Conservation (phyloP, 2,797 vertebrate species). For the Microctenopoma lineatum region DNA sequence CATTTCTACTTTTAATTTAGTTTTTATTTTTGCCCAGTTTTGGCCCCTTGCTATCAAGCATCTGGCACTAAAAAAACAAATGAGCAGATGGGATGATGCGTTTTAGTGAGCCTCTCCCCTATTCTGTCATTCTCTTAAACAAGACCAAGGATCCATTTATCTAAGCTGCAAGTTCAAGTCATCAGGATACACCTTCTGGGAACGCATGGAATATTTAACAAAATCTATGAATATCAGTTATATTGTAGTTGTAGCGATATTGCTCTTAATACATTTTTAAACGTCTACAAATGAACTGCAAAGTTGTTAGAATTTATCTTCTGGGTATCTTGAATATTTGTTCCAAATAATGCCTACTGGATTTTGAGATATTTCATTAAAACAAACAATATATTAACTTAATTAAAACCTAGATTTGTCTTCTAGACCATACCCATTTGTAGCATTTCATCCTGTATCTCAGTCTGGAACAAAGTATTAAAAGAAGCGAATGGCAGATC, state of each 20-base stretch:
- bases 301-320: background rate
- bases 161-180: too few relatives aligned
- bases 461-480: too few relatives aligned
- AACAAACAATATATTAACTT: too few relatives aligned
- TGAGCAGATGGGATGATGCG: slow-evolving; percentile 25
- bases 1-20: slow-evolving; percentile 41
- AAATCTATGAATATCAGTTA: background rate
- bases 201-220: background rate
- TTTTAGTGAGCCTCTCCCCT: slow-evolving; percentile 7
- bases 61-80: slow-evolving; percentile 14
- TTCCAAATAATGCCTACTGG: background rate
- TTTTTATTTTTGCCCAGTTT: slow-evolving; percentile 45
- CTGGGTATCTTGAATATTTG: background rate
- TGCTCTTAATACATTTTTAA: too few relatives aligned
- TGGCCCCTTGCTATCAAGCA: slow-evolving; percentile 29
- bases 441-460: too few relatives aligned
- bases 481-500: background rate
- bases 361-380: background rate
- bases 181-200: background rate
- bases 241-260: too few relatives aligned
- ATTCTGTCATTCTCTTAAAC: background rate
- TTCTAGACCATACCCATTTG: too few relatives aligned
- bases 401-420: too few relatives aligned
- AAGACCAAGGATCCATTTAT: background rate
- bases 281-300: too few relatives aligned